Evolutionary conservation across 2,888 invertebrate species (phyloP), one percentile per base, ranked within the genome.

Genomic region (Abrostola triplasia): DNA sequence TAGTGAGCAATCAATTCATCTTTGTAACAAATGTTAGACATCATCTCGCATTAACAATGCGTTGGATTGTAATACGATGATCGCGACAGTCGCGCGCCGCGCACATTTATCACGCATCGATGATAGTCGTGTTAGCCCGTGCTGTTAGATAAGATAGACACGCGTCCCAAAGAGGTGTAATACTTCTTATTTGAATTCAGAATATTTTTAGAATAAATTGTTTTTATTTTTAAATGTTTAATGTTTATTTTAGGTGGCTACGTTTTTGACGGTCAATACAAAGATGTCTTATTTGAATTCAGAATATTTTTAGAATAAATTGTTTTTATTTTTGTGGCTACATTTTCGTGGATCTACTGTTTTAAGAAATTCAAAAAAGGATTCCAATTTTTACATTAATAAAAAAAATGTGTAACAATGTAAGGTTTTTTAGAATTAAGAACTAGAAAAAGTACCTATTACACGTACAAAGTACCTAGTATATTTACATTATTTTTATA

Each of bases 71-170:
- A 59, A 69, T 59, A 72, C 51, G 42, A 36, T 49, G 42, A 56
- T 13, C 54, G 62, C 42, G 41, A 48, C 40, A 61, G 65, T 61
- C 64, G 56, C 56, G 48, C 38, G 24, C 55, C 60, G 47, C 42
- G 42, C 41, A 8, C 36, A 53, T 64, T 65, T 70, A 52, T 57
- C 66, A 70, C 77, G 73, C 77, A 41, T 68, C 62, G 42, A 36
- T 41, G 64, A 67, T 71, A 61, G 35, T 49, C 57, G 0, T 35
- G 61, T 49, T 36, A 55, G 54, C 36, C 35, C 36, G 5, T 13
- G 38, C 35, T 36, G 5, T 13, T 13, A 57, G 61, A 74, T 60
- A 40, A 66, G 64, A 64, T 70, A 55, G 37, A 42, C 13, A 53
- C 38, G 37, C 38, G 49, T 11, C 24, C 24, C 49, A 59, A 36